Percentiles rank a stretch among this genome's conserved stretches.
Evolutionary conservation across 2,113 vertebrate species (phyloP).

Genomic region (Elephas maximus): DNA sequence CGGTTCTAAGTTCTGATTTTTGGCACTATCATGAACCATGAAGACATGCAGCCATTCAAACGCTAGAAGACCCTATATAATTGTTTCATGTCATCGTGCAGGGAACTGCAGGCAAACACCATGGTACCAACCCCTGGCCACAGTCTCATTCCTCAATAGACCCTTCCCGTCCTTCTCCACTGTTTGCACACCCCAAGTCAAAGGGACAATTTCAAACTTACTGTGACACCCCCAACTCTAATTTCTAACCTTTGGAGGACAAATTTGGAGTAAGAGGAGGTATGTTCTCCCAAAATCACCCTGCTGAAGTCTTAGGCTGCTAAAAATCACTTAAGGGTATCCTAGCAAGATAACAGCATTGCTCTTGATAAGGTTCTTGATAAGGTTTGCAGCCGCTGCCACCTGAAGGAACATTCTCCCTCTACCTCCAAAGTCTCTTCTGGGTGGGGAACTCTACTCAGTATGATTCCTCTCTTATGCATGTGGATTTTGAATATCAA

Average conservation of each 20-base stretch:
- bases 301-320: neutral
- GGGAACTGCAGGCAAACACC: neutral
- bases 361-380: neutral
- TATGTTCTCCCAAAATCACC: neutral
- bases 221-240: neutral
- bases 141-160: neutral
- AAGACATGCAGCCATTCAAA: neutral
- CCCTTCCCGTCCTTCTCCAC: neutral
- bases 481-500: rapidly evolving
- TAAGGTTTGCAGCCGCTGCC: rapidly evolving
- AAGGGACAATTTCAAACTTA: neutral
- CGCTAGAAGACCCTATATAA: neutral
- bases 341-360: rapidly evolving
- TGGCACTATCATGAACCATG: neutral
- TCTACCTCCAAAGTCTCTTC: too few species aligned
- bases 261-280: too few species aligned
- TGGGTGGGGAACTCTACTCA: too few species aligned
- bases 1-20: neutral
- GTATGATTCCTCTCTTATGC: neutral
- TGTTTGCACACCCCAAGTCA: neutral
- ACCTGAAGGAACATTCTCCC: too few species aligned
- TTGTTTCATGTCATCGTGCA: rapidly evolving
- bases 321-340: rapidly evolving
- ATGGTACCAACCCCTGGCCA: rapidly evolving
- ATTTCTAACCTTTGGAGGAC: neutral